Base-by-base conservation (phyloP, 2,888 invertebrate species). In the Alloplasta piceator region DNA sequence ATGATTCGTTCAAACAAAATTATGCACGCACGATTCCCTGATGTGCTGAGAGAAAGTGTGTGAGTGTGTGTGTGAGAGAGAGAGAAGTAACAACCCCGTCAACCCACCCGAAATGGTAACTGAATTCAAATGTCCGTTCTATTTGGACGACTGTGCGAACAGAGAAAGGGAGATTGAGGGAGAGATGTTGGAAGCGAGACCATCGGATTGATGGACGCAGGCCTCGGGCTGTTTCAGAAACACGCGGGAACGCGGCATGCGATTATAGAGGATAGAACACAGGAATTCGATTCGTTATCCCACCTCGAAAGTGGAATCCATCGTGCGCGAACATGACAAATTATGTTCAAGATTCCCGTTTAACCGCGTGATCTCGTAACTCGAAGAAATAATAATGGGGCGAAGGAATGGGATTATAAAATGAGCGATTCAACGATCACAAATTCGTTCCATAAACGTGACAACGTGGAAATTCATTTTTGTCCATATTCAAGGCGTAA, bases 1-100 rank as follows among this genome's bases (percentile, higher is more conserved):
- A 87, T 88, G 86, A 88, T 86, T 88, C 87, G 85, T 86, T 86
- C 86, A 87, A 88, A 87, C 85, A 86, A 87, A 88, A 88, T 88
- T 88, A 88, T 86, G 85, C 84, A 80, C 82, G 83, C 78, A 82
- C 84, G 83, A 88, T 86, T 85, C 80, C 83, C 67, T 70, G 73
- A 73, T 58, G 73, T 55, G 76, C 76, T 82, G 58, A 55, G 43
- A 6, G 55, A 64, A 70, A 36, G 26, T 26, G 26, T 26, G 26
- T 26, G 26, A 26, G 26, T 26, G 3, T 26, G 26, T 2, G 26
- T 2, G 26, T 2, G 26, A 26, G 26, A 26, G 26, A 26, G 26
- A 26, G 26, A 26, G 26, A 26, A 26, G 26, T 26, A 26, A 26
- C 26, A 26, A 26, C 26, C 26, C 26, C 66, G 79, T 67, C 39